Base-by-base conservation (phyloP, 2,888 invertebrate genomes). In the Noctua janthina region DNA sequence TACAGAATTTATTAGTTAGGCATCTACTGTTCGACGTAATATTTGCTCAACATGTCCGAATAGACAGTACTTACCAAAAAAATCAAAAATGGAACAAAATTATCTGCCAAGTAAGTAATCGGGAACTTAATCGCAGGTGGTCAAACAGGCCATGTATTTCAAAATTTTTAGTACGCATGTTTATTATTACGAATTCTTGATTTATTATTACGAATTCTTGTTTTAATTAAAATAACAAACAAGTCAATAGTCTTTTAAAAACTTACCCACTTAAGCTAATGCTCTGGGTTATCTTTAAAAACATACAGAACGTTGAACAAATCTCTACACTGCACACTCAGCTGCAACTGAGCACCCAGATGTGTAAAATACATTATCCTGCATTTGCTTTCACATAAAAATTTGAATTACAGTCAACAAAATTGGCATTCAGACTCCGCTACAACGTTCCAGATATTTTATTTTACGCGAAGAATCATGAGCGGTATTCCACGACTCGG, bases 381-480 rank as follows among this genome's bases (percentile, higher is more conserved):
- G 69, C 82, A 85, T 85, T 82, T 76, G 80, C 80, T 84, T 84
- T 85, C 81, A 59, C 87, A 88, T 87, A 88, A 89, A 87, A 82
- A 80, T 76, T 81, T 82, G 85, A 89, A 91, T 87, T 87, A 89
- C 83, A 92, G 91, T 92, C 93, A 94, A 93, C 92, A 91, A 91
- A 93, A 95, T 94, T 94, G 94, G 92, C 93, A 95, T 95, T 94
- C 94, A 93, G 92, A 92, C 92, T 92, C 92, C 92, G 92, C 91
- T 89, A 90, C 88, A 89, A 91, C 92, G 91, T 92, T 94, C 91
- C 89, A 92, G 91, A 93, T 94, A 95, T 94, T 95, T 95, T 95
- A 95, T 95, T 95, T 93, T 90, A 93, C 89, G 90, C 88, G 91
- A 94, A 94, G 94, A 95, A 94, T 94, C 95, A 94, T 93, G 94